Conservation (phyloP, 2,113 vertebrate species). For the Gopherus flavomarginatus region DNA sequence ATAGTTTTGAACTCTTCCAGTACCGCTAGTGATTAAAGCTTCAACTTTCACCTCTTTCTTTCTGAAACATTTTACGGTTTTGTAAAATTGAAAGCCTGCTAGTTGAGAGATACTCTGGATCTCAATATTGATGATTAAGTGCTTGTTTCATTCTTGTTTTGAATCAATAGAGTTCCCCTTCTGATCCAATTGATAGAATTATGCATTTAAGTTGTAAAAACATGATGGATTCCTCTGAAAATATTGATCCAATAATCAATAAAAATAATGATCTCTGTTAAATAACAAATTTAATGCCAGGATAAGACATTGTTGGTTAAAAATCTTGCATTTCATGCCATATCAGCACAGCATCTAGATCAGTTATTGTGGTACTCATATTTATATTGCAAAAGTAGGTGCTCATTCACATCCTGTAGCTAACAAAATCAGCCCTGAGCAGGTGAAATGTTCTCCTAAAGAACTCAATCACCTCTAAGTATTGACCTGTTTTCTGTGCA, state of each 20-base stretch:
- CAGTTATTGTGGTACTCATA: not conserved
- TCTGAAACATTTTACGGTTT: not conserved
- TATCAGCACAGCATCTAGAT: not conserved
- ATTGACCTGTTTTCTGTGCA: rapidly evolving
- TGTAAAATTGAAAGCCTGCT: not conserved
- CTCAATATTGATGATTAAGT: not conserved
- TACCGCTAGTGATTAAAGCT: not conserved
- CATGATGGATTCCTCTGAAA: not conserved
- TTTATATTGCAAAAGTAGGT: not conserved
- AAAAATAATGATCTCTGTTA: not conserved
- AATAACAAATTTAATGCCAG: not conserved
- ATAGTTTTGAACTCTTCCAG: not conserved
- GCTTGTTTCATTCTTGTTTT: not conserved
- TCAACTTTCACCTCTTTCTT: not conserved
- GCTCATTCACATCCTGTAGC: not conserved
- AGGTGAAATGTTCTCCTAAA: not conserved
- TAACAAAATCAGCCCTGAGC: not conserved
- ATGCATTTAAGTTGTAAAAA: not conserved
- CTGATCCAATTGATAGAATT: not conserved
- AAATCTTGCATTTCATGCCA: not conserved
- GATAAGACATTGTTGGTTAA: slow-evolving; percentile 57
- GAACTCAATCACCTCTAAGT: not conserved
- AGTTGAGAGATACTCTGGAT: not conserved
- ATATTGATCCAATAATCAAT: slow-evolving; percentile 4
- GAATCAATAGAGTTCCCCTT: not conserved